phyloP scores from a whole-genome alignment of 23 tunicate species.

The Trididemnum nubilum region DNA sequence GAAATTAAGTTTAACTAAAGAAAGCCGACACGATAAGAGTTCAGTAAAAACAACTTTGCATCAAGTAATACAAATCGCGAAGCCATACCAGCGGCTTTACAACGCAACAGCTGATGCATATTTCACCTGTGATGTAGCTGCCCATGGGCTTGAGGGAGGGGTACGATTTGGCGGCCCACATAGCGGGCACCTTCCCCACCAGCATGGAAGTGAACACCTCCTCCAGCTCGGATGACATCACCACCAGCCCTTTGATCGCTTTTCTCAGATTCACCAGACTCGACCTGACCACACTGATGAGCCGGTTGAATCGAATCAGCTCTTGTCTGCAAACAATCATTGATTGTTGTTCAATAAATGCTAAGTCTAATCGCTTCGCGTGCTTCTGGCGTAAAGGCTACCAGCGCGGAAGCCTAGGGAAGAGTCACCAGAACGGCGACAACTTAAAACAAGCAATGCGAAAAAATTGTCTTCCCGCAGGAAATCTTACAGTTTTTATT shows the following conservation, averaged over 20 bases:
- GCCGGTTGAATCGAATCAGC: slow-evolving; percentile 91
- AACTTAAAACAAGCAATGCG: no score
- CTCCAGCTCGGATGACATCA: slow-evolving; percentile 93
- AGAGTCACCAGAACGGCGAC: no score
- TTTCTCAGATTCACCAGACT: slow-evolving; percentile 74
- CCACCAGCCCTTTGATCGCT: slow-evolving; percentile 97
- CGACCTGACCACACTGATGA: slow-evolving; percentile 72
- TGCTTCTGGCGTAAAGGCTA: no score
- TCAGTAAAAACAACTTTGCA: no score
- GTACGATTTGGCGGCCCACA: slow-evolving; percentile 95
- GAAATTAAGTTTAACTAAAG: no score
- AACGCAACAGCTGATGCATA: background rate
- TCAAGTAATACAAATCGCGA: no score
- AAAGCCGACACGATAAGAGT: no score
- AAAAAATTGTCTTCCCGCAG: no score
- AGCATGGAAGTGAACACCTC: slow-evolving; percentile 97
- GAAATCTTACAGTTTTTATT: no score
- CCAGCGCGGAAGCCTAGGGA: no score
- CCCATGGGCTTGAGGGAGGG: slow-evolving; percentile 95
- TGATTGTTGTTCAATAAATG: background rate
- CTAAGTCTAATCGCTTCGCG: background rate
- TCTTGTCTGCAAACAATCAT: slow-evolving; percentile 64
- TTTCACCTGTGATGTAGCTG: slow-evolving; percentile 78
- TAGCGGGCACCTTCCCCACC: slow-evolving; percentile 89
- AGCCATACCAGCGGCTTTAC: no score